Base-by-base conservation (phyloP, 2,113 vertebrate genomes). In the Apistogramma diplotaenia region DNA sequence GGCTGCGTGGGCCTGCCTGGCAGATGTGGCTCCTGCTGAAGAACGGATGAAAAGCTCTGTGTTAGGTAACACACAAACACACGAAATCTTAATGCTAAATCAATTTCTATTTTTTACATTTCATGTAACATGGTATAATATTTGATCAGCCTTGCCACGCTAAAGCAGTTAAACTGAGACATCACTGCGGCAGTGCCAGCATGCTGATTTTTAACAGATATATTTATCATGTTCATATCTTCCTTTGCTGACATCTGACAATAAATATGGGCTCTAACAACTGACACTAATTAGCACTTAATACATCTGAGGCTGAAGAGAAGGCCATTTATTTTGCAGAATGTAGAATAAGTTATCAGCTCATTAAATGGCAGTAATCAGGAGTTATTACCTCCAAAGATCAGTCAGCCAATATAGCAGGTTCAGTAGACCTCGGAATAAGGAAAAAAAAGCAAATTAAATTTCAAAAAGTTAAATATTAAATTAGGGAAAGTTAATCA, bases 1-100 rank as follows among this genome's bases (percentile, higher is more conserved):
- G 71, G 74, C 86, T 29, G 75, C 25, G 2, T 79, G 70, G 49
- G 49, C 78, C 75, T 86, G 83, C 62, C 54, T 86, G 75, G 73
- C 83, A 78, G 70, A 87, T 79, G 59, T 62, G 60, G 16, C 76
- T 71, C 56, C 19, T 5, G 9, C 82, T n/a, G 49, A 87, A n/a
- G 81, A 60, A 10, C 51, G 21, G 19, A 73, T 60, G 4, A 82
- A 72, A 75, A 40, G 58, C 4, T 71, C 84, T 27, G 16, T 21
- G 35, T 74, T 85, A 87, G 93, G 93, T 94, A 89, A 71, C 6
- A 80, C 61, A 70, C 33, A 84, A 61, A 49, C 33, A 49, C 4
- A 67, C 49, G 54, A n/a, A 59, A 74, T 40, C 13, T 61, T 23
- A 21, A 55, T 60, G 19, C 3, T 1, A 29, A 55, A 40, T 21